Conservation (phyloP, 2,797 vertebrate species). For the Peromyscus aztecus region DNA sequence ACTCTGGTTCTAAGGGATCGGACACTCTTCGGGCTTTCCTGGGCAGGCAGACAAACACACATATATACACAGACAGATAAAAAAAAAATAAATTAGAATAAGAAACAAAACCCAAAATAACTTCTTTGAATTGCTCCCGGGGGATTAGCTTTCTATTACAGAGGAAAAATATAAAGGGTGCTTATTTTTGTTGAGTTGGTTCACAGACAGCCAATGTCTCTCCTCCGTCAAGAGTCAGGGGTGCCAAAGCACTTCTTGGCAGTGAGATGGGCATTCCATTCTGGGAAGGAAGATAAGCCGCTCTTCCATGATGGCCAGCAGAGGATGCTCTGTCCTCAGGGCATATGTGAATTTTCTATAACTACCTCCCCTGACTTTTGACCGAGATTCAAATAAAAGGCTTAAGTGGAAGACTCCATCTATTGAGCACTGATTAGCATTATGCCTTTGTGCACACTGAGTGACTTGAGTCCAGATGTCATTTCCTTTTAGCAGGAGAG, state of each 20-base stretch:
- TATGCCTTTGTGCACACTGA: background rate
- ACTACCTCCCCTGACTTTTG: background rate
- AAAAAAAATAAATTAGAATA: background rate
- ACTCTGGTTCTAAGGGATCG: background rate
- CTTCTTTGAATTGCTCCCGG: constrained; percentile 10
- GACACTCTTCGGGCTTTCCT: background rate
- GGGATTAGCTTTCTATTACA: constrained; percentile 40
- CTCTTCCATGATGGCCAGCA: background rate
- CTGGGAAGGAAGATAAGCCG: background rate
- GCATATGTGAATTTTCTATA: background rate
- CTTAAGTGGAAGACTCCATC: background rate
- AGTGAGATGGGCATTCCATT: background rate
- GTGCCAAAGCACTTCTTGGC: constrained; percentile 43
- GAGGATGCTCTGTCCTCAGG: constrained; percentile 8
- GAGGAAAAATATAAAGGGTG: constrained; percentile 36
- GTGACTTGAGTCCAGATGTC: background rate
- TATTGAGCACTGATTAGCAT: background rate
- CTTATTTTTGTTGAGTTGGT: constrained; percentile 51
- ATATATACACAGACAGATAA: no score
- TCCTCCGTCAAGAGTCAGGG: background rate
- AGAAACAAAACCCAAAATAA: background rate
- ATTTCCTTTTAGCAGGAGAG: background rate
- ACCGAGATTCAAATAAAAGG: background rate
- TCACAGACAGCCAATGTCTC: background rate
- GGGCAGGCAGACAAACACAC: no score